Evolutionary conservation across 2,888 invertebrate genomes (phyloP), one percentile per base, ranked within the genome.

Genomic region (Hypomecis punctinalis): DNA sequence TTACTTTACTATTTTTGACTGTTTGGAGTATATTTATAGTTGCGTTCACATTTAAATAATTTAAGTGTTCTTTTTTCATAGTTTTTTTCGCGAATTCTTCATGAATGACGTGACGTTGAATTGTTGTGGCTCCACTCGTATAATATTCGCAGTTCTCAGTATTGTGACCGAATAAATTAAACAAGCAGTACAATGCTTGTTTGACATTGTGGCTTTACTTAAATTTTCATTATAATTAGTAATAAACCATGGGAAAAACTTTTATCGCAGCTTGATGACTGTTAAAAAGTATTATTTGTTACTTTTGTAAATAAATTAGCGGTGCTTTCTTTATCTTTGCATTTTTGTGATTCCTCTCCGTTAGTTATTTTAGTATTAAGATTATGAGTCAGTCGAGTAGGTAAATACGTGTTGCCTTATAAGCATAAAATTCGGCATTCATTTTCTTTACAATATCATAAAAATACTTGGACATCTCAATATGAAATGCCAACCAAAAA

Each of bases 101-200:
- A 33, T 40, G 52, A 52, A 42, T 52, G 52, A 40, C 11, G 4
- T 52, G 40, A 54, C 37, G 37, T 33, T 10, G 35, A 9, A 33
- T 36, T 52, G 65, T 60, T 70, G 63, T 58, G 55, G 65, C 60
- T 67, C 63, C 63, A 62, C 58, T 67, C 55, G 66, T 60, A 65
- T 57, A 61, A 66, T 68, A 61, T 67, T 61, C 61, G 47, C 61
- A 55, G 58, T 71, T 75, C 74, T 53, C 75, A 75, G 68, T 67
- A 75, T 75, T 75, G 75, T 75, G 56, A 33, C 43, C 56, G 52
- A 63, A 70, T 61, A 67, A 62, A 66, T 60, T 58, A 73, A 63
- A 71, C 46, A 52, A 61, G 51, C 45, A 37, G 57, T 33, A 75
- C 73, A 75, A 71, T 67, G 62, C 35, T 53, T 68, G 71, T 70